Conservation (phyloP, 30 jellyfish, hydroid and myxozoan species). For the Cassiopea xamachana region DNA sequence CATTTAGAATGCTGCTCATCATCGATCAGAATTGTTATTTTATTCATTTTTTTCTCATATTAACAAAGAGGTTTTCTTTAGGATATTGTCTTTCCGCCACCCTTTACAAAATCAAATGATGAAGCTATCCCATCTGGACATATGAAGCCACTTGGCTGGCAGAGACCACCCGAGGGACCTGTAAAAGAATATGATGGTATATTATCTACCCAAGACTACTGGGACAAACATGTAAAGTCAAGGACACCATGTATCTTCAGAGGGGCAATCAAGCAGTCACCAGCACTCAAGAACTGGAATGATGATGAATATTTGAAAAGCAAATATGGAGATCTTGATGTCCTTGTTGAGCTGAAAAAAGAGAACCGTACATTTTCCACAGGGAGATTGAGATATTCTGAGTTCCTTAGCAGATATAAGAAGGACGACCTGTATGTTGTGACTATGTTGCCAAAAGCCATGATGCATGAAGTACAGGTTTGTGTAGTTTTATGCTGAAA, state of each 20-base stretch:
- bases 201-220: constrained; percentile 68
- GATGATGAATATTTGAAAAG: constrained; percentile 71
- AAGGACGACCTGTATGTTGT: constrained; percentile 86
- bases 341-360: constrained; percentile 79
- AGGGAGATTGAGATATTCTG: constrained; percentile 84
- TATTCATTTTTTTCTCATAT: too few species aligned
- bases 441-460: constrained; percentile 82
- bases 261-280: constrained; percentile 71
- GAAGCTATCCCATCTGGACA: constrained; percentile 70
- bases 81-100: constrained; percentile 71
- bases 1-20: too few species aligned
- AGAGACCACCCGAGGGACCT: constrained; percentile 85
- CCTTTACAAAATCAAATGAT: constrained; percentile 24
- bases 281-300: constrained; percentile 76
- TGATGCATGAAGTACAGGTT: constrained; percentile 95
- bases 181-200: constrained; percentile 73
- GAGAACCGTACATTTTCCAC: constrained; percentile 84
- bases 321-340: constrained; percentile 89
- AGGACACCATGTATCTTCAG: constrained; percentile 79
- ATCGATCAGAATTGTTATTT: too few species aligned
- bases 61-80: neutral
- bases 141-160: constrained; percentile 82
- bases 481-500: neutral
- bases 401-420: constrained; percentile 71
- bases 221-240: constrained; percentile 78